Conservation (phyloP, 2,113 vertebrate species). For the Baryphthengus martii region DNA sequence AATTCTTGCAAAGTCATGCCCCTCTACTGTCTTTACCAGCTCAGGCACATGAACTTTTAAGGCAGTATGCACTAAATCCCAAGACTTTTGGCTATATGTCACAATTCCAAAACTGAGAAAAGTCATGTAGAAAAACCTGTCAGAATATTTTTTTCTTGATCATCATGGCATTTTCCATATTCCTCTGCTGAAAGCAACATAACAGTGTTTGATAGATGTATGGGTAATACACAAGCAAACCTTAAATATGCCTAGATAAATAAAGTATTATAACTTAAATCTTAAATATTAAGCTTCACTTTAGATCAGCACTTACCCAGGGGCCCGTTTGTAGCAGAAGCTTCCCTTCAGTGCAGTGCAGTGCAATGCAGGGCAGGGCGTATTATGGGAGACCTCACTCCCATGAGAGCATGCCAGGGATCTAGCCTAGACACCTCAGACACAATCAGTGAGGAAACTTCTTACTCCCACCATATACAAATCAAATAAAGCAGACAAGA, state of each 20-base stretch:
- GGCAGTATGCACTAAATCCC: neutral
- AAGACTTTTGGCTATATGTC: neutral
- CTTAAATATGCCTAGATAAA: neutral
- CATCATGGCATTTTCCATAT: neutral
- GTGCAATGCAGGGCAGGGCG: too few species aligned
- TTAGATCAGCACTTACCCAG: neutral
- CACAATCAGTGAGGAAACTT: neutral
- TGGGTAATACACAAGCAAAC: neutral
- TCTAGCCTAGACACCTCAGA: too few species aligned
- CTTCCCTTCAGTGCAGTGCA: too few species aligned
- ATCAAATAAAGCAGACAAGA: neutral
- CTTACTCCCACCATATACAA: neutral
- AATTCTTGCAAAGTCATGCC: neutral
- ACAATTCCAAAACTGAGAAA: neutral
- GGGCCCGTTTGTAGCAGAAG: neutral
- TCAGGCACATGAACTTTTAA: neutral
- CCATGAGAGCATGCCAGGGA: accelerated
- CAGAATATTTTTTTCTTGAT: neutral
- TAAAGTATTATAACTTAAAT: neutral
- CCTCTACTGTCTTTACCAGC: neutral
- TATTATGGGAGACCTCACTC: neutral
- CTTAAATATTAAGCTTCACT: neutral
- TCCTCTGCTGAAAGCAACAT: neutral
- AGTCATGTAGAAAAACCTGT: neutral
- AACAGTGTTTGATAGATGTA: neutral